These are phyloP conservation scores for Strongylocentrotus purpuratus DNA, from an alignment of 35 echinoderm and acorn worm genomes.

Conservation along the genomic window DNA sequence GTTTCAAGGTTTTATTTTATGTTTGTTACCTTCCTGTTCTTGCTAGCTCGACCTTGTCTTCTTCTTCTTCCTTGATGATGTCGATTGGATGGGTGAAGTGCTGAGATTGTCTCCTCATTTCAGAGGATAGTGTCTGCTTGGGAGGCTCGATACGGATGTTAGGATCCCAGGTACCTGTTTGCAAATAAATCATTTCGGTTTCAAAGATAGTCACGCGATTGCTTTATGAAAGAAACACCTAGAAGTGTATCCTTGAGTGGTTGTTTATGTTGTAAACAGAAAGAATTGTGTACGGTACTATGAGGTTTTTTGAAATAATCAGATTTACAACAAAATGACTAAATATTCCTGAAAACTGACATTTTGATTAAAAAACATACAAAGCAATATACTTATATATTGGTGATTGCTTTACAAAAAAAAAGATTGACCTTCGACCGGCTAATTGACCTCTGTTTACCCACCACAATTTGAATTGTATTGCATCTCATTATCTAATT, in stretches of 20 bases:
- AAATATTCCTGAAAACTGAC: too few species aligned
- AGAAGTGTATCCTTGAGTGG: too few species aligned
- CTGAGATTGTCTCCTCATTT: conserved; percentile 74
- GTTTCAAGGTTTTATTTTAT: too few species aligned
- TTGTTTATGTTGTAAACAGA: too few species aligned
- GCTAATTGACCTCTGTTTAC: too few species aligned
- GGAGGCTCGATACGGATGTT: conserved; percentile 90
- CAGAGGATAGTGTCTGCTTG: conserved; percentile 65
- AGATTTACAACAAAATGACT: not conserved
- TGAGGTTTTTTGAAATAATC: not conserved
- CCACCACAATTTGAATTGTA: too few species aligned
- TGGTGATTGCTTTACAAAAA: too few species aligned
- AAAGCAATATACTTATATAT: too few species aligned
- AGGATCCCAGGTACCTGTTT: conserved; percentile 88
- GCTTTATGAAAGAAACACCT: too few species aligned
- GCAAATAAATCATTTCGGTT: not conserved
- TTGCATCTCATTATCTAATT: too few species aligned
- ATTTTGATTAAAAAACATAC: not conserved
- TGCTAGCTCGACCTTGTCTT: conserved; percentile 65
- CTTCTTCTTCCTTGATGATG: conserved; percentile 52
- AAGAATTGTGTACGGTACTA: too few species aligned
- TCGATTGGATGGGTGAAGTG: conserved; percentile 76
- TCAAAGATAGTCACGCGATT: not conserved
- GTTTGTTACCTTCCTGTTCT: conserved; percentile 70
- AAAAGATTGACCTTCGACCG: too few species aligned